Percentiles rank a stretch among this genome's conserved stretches.
Evolutionary conservation across 2,113 vertebrate species (phyloP).

Genomic region (Meriones unguiculatus): DNA sequence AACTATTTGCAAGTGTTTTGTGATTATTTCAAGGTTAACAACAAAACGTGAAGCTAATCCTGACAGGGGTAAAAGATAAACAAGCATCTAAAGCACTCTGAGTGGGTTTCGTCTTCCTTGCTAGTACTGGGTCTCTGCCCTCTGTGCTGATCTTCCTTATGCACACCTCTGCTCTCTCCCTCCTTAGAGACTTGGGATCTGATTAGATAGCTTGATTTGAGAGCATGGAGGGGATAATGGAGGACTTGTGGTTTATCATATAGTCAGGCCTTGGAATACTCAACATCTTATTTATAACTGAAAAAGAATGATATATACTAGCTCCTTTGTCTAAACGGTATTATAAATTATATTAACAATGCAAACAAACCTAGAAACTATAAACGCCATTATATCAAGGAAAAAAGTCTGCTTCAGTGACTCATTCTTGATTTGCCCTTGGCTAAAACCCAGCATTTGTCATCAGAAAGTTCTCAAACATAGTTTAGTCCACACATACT

Average conservation of each 20-base stretch:
- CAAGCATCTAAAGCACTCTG: slow-evolving; percentile 32
- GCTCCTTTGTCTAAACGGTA: slow-evolving; percentile 35
- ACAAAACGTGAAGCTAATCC: background rate
- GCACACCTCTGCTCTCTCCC: background rate
- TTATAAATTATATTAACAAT: slow-evolving; percentile 53
- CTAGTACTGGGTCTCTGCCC: slow-evolving; percentile 18
- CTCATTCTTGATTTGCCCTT: slow-evolving; percentile 35
- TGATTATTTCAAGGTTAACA: background rate
- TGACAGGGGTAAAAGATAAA: slow-evolving; percentile 43
- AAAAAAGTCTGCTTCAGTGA: background rate
- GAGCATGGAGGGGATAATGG: slow-evolving; percentile 11
- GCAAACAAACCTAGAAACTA: slow-evolving; percentile 38
- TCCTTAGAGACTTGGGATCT: background rate
- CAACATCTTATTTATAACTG: background rate
- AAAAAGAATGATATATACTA: background rate
- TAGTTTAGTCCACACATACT: background rate
- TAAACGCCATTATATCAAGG: background rate
- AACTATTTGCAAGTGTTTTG: background rate
- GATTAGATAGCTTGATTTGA: slow-evolving; percentile 65
- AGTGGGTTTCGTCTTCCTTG: slow-evolving; percentile 46
- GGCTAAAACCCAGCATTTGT: background rate
- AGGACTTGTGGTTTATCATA: slow-evolving; percentile 52
- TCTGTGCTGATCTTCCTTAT: slow-evolving; percentile 42
- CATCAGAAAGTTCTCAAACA: slow-evolving; percentile 50
- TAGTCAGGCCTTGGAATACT: slow-evolving; percentile 60